Evolutionary conservation across 2,888 invertebrate genomes (phyloP).

Genomic region (Furcula furcula): DNA sequence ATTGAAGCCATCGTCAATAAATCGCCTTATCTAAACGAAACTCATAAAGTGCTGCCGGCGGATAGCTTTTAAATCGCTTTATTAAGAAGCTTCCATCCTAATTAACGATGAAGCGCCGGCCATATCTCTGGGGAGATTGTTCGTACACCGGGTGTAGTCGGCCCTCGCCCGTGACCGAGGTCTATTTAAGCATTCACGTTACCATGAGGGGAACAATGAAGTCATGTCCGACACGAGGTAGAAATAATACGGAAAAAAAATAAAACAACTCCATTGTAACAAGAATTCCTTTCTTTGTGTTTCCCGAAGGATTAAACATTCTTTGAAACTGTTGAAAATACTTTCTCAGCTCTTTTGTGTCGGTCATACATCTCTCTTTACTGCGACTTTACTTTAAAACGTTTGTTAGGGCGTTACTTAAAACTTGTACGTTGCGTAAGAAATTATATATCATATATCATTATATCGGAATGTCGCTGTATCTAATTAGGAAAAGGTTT

Average conservation of each 20-base stretch:
- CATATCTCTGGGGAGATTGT: conserved; percentile 46
- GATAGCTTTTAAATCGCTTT: conserved; percentile 60
- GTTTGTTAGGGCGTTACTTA: conserved; percentile 3
- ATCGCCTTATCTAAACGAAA: conserved; percentile 55
- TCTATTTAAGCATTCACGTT: conserved; percentile 31
- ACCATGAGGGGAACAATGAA: conserved; percentile 51
- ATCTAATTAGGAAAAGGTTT: conserved; percentile 32
- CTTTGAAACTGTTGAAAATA: conserved; percentile 40
- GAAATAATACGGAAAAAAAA: conserved; percentile 54
- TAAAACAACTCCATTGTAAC: conserved; percentile 49
- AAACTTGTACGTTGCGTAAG: not conserved
- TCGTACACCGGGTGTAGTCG: conserved; percentile 48
- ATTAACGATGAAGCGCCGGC: conserved; percentile 56
- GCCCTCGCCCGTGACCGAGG: conserved; percentile 37
- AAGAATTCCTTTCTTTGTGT: conserved; percentile 52
- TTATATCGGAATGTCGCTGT: conserved; percentile 11
- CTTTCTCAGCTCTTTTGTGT: conserved; percentile 27
- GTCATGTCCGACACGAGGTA: conserved; percentile 47
- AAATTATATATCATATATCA: not conserved
- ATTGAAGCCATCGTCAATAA: conserved; percentile 36
- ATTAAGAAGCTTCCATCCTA: conserved; percentile 57
- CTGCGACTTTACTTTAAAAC: conserved; percentile 5
- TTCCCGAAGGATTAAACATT: conserved; percentile 54
- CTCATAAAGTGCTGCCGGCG: conserved; percentile 50
- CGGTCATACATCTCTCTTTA: conserved; percentile 8